Evolutionary conservation across 2,113 vertebrate species (phyloP).

Genomic region (Nannospalax galili): DNA sequence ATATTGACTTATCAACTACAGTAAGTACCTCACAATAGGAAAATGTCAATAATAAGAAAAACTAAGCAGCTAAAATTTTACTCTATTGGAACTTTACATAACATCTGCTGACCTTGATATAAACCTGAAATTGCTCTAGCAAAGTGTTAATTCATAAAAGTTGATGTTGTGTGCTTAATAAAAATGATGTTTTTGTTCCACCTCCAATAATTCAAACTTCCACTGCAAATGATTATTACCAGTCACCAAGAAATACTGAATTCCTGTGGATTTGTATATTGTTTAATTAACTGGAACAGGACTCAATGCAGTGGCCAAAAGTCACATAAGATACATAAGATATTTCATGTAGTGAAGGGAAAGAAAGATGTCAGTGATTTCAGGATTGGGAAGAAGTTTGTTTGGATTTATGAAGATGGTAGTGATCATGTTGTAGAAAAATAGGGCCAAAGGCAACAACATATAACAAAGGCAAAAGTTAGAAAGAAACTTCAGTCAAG

Average conservation of each 20-base stretch:
- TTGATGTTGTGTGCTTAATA: neutral
- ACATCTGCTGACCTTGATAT: neutral
- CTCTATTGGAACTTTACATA: neutral
- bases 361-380: neutral
- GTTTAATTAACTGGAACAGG: neutral
- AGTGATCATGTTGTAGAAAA: neutral
- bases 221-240: neutral
- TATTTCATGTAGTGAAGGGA: neutral
- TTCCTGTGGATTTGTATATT: neutral
- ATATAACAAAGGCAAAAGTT: neutral
- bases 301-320: neutral
- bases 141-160: neutral
- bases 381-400: neutral
- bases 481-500: neutral
- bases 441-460: neutral
- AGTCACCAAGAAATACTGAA: neutral
- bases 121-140: neutral
- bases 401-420: neutral
- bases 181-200: neutral
- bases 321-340: neutral
- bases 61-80: neutral
- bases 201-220: neutral
- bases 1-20: neutral
- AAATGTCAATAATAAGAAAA: neutral
- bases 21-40: neutral